These are phyloP conservation scores for Athene noctua DNA, from an alignment of 2,113 vertebrate species.

Conservation along the genomic window DNA sequence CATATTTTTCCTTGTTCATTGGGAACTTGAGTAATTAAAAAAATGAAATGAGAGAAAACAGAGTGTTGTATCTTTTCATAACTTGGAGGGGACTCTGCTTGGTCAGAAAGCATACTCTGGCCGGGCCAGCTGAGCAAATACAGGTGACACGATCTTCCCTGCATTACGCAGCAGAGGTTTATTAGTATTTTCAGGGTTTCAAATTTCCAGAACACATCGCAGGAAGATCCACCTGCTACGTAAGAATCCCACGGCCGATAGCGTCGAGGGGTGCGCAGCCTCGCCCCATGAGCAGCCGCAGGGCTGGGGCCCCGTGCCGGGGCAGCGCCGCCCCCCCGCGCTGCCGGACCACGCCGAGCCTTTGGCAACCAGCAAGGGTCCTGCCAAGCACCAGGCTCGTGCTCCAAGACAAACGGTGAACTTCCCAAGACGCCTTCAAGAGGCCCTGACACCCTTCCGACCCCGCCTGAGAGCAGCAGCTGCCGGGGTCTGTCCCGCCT, in stretches of 20 bases:
- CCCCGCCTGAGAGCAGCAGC: neutral
- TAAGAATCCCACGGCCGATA: neutral
- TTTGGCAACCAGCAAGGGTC: neutral
- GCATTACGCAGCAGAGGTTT: neutral
- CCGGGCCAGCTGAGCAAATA: neutral
- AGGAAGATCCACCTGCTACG: neutral
- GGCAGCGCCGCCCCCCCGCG: too few relatives aligned
- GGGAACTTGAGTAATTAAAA: neutral
- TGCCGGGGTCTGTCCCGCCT: too few relatives aligned
- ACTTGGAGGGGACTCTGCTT: neutral
- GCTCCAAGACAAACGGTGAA: neutral
- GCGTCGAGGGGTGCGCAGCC: too few relatives aligned
- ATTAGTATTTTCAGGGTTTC: neutral
- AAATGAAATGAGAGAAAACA: neutral
- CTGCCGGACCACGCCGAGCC: too few relatives aligned
- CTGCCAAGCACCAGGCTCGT: neutral
- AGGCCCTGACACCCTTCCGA: neutral
- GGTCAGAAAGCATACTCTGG: neutral
- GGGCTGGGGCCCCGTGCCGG: too few relatives aligned
- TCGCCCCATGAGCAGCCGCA: too few relatives aligned
- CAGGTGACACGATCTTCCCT: neutral
- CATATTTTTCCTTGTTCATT: neutral
- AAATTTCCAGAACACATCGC: neutral
- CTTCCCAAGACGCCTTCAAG: neutral
- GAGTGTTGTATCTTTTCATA: neutral